A percentile compares a stretch with the other conserved stretches of the same genome.
Conservation (phyloP, 2,113 vertebrate species). For the Zeus faber region DNA sequence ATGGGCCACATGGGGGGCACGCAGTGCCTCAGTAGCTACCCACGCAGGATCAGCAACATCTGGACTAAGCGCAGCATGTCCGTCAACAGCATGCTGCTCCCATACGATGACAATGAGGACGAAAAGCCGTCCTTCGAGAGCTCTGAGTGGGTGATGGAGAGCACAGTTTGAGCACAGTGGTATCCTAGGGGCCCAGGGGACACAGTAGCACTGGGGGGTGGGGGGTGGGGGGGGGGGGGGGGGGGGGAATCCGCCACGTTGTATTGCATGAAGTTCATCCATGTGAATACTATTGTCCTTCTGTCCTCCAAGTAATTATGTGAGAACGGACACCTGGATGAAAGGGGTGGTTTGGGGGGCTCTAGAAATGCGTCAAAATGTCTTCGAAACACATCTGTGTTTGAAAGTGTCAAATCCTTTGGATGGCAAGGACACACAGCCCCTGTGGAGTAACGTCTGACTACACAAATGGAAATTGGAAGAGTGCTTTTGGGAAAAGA, state of each 20-base stretch:
- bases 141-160: conserved; percentile 98
- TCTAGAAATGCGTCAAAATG: conserved; percentile 41
- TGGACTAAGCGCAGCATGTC: conserved; percentile 98
- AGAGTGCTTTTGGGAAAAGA: conserved; percentile 23
- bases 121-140: conserved; percentile 83
- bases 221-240: conserved; percentile 35
- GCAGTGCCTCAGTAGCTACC: conserved; percentile 85
- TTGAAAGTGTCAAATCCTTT: conserved; percentile 11
- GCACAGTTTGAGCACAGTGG: conserved; percentile 85
- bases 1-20: conserved; percentile 85
- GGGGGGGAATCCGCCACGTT: conserved; percentile 30
- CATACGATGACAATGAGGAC: conserved; percentile 87
- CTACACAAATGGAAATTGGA: conserved; percentile 27
- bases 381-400: conserved; percentile 41
- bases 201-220: conserved; percentile 59
- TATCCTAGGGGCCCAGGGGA: conserved; percentile 76
- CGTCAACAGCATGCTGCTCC: conserved; percentile 93
- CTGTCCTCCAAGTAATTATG: conserved; percentile 54
- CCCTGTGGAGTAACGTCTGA: conserved; percentile 36
- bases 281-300: conserved; percentile 62
- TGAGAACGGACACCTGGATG: conserved; percentile 34
- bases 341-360: conserved; percentile 36
- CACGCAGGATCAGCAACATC: conserved; percentile 90
- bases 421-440: conserved; percentile 27
- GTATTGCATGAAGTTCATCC: conserved; percentile 66